These are phyloP conservation scores for Atherinomorus stipes DNA, from an alignment of 2,113 vertebrate species.

Conservation along the genomic window DNA sequence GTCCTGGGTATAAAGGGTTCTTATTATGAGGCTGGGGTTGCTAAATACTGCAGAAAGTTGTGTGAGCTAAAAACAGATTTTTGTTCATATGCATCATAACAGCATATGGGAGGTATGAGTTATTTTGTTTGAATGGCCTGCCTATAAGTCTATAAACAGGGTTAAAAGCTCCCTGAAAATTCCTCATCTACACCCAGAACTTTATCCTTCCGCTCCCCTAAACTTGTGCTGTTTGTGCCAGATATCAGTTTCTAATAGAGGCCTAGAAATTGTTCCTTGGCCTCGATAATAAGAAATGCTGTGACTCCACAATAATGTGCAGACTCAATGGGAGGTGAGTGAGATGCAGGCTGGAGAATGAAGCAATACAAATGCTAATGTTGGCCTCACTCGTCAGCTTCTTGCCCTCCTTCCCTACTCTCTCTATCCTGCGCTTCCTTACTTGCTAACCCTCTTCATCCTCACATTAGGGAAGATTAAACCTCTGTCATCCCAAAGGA, in stretches of 20 bases:
- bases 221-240: slow-evolving; percentile 20
- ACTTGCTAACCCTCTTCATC: slow-evolving; percentile 18
- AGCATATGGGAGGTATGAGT: background rate
- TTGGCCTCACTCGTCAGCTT: slow-evolving; percentile 25
- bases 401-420: background rate
- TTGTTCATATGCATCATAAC: slow-evolving; percentile 19
- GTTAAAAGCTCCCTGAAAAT: slow-evolving; percentile 38
- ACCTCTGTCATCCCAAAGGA: slow-evolving; percentile 14
- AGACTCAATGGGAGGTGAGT: slow-evolving; percentile 32
- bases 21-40: slow-evolving; percentile 51
- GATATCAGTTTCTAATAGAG: slow-evolving; percentile 43
- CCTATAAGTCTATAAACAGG: slow-evolving; percentile 10
- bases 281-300: slow-evolving; percentile 48
- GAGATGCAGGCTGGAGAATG: slow-evolving; percentile 52
- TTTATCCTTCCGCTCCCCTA: slow-evolving; percentile 6
- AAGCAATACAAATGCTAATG: slow-evolving; percentile 73
- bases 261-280: slow-evolving; percentile 31
- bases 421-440: slow-evolving; percentile 10
- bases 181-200: slow-evolving; percentile 27
- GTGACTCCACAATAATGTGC: slow-evolving; percentile 52
- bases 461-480: slow-evolving; percentile 33
- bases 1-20: slow-evolving; percentile 60
- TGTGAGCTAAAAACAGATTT: slow-evolving; percentile 56
- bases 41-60: slow-evolving; percentile 48
- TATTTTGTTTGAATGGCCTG: background rate